Conservation (phyloP, 2,797 vertebrate genomes). For the Manis javanica region DNA sequence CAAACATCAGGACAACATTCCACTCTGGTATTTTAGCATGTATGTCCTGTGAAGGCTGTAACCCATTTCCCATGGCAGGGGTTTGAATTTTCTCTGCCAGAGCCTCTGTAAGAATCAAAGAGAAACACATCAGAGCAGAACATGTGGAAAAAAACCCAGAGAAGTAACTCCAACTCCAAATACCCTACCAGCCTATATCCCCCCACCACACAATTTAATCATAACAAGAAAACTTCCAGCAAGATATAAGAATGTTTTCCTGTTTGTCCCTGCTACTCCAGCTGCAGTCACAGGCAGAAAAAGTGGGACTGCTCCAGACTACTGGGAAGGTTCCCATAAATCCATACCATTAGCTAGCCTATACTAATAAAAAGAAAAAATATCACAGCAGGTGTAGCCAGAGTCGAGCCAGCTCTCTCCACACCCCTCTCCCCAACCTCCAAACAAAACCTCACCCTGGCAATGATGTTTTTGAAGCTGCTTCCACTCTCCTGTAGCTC, state of each 20-base stretch:
- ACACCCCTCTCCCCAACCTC: no score
- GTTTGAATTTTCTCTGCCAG: not conserved
- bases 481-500: not conserved
- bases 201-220: not conserved
- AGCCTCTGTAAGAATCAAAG: conserved; percentile 44
- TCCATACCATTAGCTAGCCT: not conserved
- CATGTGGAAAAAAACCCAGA: not conserved
- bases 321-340: not conserved
- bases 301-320: not conserved
- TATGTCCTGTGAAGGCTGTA: not conserved
- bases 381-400: not conserved
- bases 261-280: not conserved
- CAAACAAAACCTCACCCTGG: not conserved
- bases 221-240: not conserved
- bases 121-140: not conserved
- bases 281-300: not conserved
- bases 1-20: not conserved
- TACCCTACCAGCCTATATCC: not conserved
- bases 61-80: not conserved
- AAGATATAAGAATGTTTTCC: not conserved
- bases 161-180: not conserved
- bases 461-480: not conserved
- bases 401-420: not conserved
- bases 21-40: not conserved
- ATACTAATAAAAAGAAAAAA: not conserved